Conservation (phyloP, 2,797 vertebrate genomes). For the Urocyon cinereoargenteus region DNA sequence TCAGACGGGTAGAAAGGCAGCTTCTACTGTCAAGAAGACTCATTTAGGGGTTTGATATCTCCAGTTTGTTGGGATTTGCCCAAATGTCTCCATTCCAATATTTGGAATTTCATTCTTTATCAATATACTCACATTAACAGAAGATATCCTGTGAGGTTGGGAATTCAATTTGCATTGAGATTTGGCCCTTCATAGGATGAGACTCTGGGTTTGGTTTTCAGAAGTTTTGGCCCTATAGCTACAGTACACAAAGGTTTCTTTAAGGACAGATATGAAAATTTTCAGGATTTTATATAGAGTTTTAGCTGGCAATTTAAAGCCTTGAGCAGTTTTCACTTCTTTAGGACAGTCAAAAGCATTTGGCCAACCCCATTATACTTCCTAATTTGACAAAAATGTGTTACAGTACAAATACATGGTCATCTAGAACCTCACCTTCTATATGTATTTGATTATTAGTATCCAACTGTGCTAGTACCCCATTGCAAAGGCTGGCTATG, state of each 20-base stretch:
- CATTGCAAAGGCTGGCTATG: not conserved
- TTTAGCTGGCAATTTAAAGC: not conserved
- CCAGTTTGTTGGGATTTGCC: not conserved
- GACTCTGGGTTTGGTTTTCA: not conserved
- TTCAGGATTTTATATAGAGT: not conserved
- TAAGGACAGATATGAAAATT: not conserved
- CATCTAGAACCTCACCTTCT: not conserved
- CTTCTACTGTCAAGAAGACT: not conserved
- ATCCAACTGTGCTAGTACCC: not conserved
- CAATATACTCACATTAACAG: not conserved
- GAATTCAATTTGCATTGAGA: not conserved
- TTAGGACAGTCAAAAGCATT: not conserved
- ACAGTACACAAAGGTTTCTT: not conserved
- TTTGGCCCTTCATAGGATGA: not conserved
- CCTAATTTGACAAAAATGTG: not conserved
- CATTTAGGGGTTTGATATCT: not conserved
- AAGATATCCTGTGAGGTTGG: not conserved
- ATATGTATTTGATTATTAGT: not conserved
- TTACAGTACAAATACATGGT: not conserved
- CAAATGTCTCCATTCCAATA: not conserved
- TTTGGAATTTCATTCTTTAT: not conserved
- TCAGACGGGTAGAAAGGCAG: not conserved
- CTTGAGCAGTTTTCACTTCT: not conserved
- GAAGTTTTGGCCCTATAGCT: not conserved
- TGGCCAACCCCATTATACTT: not conserved